phyloP scores from a whole-genome alignment of 2,888 invertebrate species.

The Thymelicus acteon region DNA sequence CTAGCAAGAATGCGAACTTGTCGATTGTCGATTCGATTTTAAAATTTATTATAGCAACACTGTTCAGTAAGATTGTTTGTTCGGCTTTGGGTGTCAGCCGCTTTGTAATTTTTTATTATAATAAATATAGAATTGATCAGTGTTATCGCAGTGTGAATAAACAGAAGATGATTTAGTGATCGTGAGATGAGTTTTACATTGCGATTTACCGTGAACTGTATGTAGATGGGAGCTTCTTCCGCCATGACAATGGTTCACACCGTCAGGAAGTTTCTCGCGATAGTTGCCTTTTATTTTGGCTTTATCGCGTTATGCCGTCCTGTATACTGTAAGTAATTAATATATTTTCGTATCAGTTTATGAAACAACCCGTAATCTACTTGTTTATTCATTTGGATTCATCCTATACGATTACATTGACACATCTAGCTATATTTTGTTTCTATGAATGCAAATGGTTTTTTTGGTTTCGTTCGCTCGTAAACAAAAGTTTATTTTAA shows the following conservation, averaged over 20 bases:
- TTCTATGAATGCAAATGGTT: constrained; percentile 29
- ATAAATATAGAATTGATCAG: constrained; percentile 70
- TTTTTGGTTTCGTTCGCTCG: constrained; percentile 4
- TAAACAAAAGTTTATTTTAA: constrained; percentile 25
- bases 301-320: constrained; percentile 72
- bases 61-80: constrained; percentile 72
- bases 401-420: constrained; percentile 28
- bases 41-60: constrained; percentile 57
- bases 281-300: constrained; percentile 75
- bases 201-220: constrained; percentile 60
- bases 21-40: constrained; percentile 7
- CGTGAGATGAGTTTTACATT: constrained; percentile 68
- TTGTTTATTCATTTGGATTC: constrained; percentile 29
- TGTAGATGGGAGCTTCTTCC: constrained; percentile 73
- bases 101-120: constrained; percentile 71
- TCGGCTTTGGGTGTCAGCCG: constrained; percentile 84
- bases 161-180: constrained; percentile 71
- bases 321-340: constrained; percentile 70
- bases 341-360: constrained; percentile 12
- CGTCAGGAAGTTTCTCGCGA: constrained; percentile 70
- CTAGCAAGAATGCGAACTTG: background rate
- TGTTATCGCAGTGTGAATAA: constrained; percentile 62
- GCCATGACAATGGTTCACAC: constrained; percentile 80
- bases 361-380: constrained; percentile 2
- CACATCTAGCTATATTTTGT: constrained; percentile 32